phyloP scores from a whole-genome alignment of 1,140 invertebrate genomes.

The Sinonovacula constricta region DNA sequence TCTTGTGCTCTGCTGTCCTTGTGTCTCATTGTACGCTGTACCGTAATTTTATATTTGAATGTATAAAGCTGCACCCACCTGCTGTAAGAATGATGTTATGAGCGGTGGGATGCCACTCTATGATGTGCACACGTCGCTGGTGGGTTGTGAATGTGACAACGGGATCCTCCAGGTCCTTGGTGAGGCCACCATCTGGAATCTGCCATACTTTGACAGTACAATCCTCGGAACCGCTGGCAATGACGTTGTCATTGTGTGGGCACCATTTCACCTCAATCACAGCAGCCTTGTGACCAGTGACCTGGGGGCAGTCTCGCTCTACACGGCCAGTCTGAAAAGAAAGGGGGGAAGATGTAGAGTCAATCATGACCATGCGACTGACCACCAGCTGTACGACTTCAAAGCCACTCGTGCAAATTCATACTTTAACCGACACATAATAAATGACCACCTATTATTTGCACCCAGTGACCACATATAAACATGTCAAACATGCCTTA shows the following conservation, averaged over 20 bases:
- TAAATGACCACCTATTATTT: too few relatives aligned
- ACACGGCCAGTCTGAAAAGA: constrained; percentile 92
- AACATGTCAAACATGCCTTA: too few relatives aligned
- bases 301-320: constrained; percentile 94
- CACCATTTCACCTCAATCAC: constrained; percentile 99
- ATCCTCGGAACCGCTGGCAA: constrained; percentile 98
- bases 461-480: too few relatives aligned
- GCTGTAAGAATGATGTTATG: constrained; percentile 96
- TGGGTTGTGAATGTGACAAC: constrained; percentile 95
- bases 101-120: constrained; percentile 98
- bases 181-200: constrained; percentile 94
- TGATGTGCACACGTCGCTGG: constrained; percentile 95
- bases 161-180: constrained; percentile 95
- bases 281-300: constrained; percentile 98
- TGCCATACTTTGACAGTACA: constrained; percentile 99
- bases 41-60: too few relatives aligned
- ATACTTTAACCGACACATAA: too few relatives aligned
- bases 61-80: constrained; percentile 78
- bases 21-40: too few relatives aligned
- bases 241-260: constrained; percentile 98
- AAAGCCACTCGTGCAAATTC: too few relatives aligned
- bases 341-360: too few relatives aligned
- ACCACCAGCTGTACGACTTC: too few relatives aligned
- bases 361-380: too few relatives aligned
- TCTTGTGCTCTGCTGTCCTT: too few relatives aligned